These are phyloP conservation scores for Caloenas nicobarica DNA, from an alignment of 2,113 vertebrate genomes.

Conservation along the genomic window DNA sequence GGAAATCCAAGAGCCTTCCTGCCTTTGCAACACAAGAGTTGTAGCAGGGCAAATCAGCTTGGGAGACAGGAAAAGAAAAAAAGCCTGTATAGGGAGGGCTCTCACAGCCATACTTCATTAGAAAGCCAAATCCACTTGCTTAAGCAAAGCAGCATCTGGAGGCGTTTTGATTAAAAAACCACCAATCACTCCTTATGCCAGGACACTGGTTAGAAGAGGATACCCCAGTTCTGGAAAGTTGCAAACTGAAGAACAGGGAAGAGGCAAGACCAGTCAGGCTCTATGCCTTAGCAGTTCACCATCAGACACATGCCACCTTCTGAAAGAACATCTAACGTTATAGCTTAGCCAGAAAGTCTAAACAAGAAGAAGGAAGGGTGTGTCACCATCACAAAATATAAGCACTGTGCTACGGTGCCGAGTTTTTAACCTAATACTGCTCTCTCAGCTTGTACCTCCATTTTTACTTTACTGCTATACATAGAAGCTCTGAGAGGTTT, in stretches of 20 bases:
- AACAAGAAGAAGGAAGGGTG: background rate
- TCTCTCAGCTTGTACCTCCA: background rate
- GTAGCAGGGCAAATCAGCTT: background rate
- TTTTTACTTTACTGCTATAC: background rate
- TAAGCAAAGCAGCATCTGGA: background rate
- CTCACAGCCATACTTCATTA: background rate
- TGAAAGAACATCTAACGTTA: background rate
- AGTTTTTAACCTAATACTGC: background rate
- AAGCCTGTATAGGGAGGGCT: background rate
- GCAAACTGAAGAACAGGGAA: background rate
- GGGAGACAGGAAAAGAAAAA: background rate
- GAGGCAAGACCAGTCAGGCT: background rate
- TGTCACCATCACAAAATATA: background rate
- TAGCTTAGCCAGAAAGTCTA: background rate
- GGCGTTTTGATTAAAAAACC: background rate
- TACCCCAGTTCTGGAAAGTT: background rate
- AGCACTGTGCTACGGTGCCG: background rate
- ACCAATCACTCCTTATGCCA: background rate
- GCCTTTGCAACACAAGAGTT: slow-evolving; percentile 5
- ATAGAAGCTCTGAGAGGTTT: background rate
- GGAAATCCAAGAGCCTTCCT: slow-evolving; percentile 52
- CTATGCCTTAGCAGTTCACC: background rate
- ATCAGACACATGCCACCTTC: background rate
- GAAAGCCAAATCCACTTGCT: background rate
- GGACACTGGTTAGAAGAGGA: background rate